Evolutionary conservation across 2,888 invertebrate genomes (phyloP).

Genomic region (Ennomos fuscantarius): DNA sequence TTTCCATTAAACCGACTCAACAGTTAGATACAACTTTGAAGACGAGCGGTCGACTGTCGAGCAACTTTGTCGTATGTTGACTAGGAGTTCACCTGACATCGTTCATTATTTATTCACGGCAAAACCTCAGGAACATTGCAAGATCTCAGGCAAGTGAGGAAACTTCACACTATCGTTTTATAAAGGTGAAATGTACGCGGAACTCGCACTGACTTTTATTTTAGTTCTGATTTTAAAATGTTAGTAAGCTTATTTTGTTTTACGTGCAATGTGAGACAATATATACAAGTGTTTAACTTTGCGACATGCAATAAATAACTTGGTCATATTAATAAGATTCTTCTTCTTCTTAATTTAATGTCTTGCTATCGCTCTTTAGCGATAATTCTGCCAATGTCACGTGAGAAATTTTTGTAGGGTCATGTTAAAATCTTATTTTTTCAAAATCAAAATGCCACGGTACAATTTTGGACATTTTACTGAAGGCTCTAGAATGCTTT

Average conservation of each 20-base stretch:
- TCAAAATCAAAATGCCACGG: too few relatives aligned
- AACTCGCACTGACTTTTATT: conserved; percentile 29
- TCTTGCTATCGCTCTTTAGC: too few relatives aligned
- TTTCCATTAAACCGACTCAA: background rate
- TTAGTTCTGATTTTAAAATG: conserved; percentile 29
- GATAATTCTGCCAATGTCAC: too few relatives aligned
- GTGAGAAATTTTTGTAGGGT: too few relatives aligned
- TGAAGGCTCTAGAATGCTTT: too few relatives aligned
- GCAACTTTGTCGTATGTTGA: conserved; percentile 43
- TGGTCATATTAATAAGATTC: too few relatives aligned
- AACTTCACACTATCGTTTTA: conserved; percentile 63
- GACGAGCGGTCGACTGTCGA: conserved; percentile 31
- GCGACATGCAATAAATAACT: too few relatives aligned
- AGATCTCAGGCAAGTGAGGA: conserved; percentile 51
- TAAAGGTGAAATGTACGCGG: conserved; percentile 38
- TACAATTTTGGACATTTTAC: too few relatives aligned
- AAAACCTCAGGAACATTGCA: conserved; percentile 59
- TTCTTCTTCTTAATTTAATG: too few relatives aligned
- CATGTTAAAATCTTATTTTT: too few relatives aligned
- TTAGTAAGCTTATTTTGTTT: background rate
- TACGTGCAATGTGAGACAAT: too few relatives aligned
- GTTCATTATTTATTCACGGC: conserved; percentile 65
- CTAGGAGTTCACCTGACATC: conserved; percentile 44
- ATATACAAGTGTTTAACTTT: too few relatives aligned
- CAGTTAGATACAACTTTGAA: conserved; percentile 23